A percentile compares a stretch with the other conserved stretches of the same genome.
Conservation (phyloP, 2,113 vertebrate species). For the Machaerirhynchus nigripectus region DNA sequence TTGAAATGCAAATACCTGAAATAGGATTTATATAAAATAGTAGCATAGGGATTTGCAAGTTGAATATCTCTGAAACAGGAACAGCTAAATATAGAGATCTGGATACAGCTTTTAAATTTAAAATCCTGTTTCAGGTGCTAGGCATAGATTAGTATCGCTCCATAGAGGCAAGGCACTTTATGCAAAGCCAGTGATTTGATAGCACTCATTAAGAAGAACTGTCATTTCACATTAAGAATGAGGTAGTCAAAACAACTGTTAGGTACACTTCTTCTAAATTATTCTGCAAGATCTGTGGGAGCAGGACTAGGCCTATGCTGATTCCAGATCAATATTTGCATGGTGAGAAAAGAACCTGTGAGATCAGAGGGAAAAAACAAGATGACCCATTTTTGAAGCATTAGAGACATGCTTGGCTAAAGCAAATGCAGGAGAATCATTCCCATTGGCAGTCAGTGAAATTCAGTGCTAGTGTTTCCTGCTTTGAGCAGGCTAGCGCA, state of each 20-base stretch:
- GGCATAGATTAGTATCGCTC: background rate
- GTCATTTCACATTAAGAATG: background rate
- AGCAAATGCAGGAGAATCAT: background rate
- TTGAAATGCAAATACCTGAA: slow-evolving; percentile 3
- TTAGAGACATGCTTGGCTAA: background rate
- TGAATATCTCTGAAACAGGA: background rate
- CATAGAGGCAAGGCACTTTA: background rate
- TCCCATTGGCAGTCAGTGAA: fast-evolving
- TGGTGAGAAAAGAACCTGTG: background rate
- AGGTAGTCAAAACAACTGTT: background rate
- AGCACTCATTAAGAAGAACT: background rate
- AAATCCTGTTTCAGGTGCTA: background rate
- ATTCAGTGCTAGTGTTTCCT: background rate
- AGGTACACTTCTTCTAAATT: background rate
- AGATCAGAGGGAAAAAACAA: background rate
- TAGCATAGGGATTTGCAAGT: background rate
- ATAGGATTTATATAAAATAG: background rate
- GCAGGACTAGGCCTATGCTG: background rate
- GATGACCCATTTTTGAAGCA: background rate
- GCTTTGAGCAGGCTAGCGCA: background rate
- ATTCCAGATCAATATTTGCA: background rate
- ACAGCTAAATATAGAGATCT: background rate
- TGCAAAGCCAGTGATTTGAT: background rate
- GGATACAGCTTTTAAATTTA: background rate
- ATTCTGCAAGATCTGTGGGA: background rate